Evolutionary conservation across 1,140 invertebrate genomes (phyloP), one percentile per base, ranked within the genome.

Genomic region (Cotesia glomerata): DNA sequence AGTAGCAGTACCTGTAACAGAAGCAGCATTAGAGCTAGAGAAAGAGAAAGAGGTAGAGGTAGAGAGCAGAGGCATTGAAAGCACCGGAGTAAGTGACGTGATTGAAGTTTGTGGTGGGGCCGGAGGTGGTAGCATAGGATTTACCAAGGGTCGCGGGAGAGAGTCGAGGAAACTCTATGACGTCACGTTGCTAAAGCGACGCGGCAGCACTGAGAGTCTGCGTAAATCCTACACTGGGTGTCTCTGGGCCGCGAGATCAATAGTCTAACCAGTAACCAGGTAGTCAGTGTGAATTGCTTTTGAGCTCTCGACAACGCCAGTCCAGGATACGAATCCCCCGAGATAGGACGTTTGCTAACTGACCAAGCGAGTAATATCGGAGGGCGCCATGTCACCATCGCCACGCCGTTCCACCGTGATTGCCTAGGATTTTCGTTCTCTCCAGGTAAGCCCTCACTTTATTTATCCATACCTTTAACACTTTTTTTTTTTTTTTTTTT

Each of bases 131-230:
- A 45, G 39, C 5, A 45, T 45, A 45, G 39, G 39, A 45, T 45
- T 45, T 45, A 45, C 7, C 39, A 45, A 45, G 39, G 26, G 26
- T 26, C 26, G 26, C 4, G 16, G 56, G 56, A 58, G 18, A 18
- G 52, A 14, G 13, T 14, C 13, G 45, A 58, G 77, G 79, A 77
- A 66, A 78, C 78, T 73, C 78, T 80, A 83, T 86, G 84, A 86
- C 85, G 85, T 86, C 84, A 85, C 81, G 85, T 86, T 86, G 82
- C 85, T 86, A 86, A 84, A 86, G 84, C 85, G 84, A 86, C 84
- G 83, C 82, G 81, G 81, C 84, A 85, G 82, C 80, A 82, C 76
- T 79, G 80, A 82, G 84, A 82, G 82, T 84, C 82, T 84, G 85
- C 83, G 83, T 85, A 80, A 80, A 81, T 82, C 80, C 80, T 80